Conservation (phyloP, 1,140 invertebrate species). For the Homarus americanus region DNA sequence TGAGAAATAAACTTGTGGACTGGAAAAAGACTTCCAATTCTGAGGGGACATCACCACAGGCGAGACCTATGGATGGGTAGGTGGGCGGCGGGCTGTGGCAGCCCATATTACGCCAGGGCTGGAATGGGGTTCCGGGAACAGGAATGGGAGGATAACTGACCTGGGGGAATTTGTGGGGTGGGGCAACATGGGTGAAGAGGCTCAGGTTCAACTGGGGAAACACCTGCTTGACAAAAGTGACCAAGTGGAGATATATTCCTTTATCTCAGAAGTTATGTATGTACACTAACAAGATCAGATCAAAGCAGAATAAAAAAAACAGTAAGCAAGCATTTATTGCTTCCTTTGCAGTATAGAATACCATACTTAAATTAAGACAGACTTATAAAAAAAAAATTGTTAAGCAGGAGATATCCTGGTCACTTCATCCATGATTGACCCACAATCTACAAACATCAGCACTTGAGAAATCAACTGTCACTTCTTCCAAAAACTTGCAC, state of each 20-base stretch:
- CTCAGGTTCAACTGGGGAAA: slow-evolving; percentile 32
- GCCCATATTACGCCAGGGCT: slow-evolving; percentile 55
- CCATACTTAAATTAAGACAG: slow-evolving; percentile 30
- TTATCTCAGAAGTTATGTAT: slow-evolving; percentile 22
- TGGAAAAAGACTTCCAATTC: slow-evolving; percentile 40
- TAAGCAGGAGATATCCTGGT: slow-evolving; percentile 24
- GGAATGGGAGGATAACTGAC: slow-evolving; percentile 44
- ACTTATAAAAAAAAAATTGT: slow-evolving; percentile 13
- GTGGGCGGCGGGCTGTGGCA: slow-evolving; percentile 44
- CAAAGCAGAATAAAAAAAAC: slow-evolving; percentile 48
- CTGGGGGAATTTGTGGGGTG: slow-evolving; percentile 30
- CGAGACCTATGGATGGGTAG: slow-evolving; percentile 64
- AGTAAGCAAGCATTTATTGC: slow-evolving; percentile 64
- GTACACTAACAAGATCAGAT: slow-evolving; percentile 56
- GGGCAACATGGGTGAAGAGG: slow-evolving; percentile 46
- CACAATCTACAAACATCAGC: slow-evolving; percentile 67
- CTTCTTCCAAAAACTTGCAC: slow-evolving; percentile 69
- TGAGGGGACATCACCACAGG: slow-evolving; percentile 63
- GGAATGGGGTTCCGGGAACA: slow-evolving; percentile 41
- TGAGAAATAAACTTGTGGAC: slow-evolving; percentile 51
- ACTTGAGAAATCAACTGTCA: slow-evolving; percentile 60
- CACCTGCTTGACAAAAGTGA: slow-evolving; percentile 26
- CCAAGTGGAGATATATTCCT: slow-evolving; percentile 27
- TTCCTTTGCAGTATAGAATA: slow-evolving; percentile 57
- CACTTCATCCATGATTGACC: slow-evolving; percentile 44